Conservation (phyloP, 2,888 invertebrate species). For the Parochlus steinenii region DNA sequence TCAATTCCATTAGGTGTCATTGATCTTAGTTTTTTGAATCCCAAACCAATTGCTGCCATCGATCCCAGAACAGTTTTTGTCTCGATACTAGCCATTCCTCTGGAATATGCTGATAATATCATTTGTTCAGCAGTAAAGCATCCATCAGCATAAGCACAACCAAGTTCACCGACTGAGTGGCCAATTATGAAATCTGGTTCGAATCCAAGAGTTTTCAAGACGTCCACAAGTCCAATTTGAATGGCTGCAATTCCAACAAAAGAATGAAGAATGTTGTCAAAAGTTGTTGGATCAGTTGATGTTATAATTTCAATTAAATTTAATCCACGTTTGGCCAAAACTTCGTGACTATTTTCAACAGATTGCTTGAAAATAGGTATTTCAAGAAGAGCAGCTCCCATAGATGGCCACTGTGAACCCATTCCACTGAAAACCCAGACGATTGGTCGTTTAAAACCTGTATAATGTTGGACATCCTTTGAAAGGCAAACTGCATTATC, state of each 20-base stretch:
- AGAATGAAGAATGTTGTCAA: conserved; percentile 47
- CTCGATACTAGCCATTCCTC: conserved; percentile 60
- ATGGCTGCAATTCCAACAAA: conserved; percentile 59
- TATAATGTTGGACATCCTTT: conserved; percentile 40
- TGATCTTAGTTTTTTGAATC: conserved; percentile 35
- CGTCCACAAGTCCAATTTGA: conserved; percentile 45
- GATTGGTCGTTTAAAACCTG: conserved; percentile 48
- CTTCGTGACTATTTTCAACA: conserved; percentile 40
- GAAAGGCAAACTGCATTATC: conserved; percentile 21
- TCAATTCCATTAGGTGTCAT: conserved; percentile 61
- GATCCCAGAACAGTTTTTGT: conserved; percentile 53
- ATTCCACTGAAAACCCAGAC: conserved; percentile 88
- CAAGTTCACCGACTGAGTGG: conserved; percentile 88
- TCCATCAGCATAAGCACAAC: conserved; percentile 90
- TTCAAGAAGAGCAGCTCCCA: conserved; percentile 60
- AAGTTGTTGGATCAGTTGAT: conserved; percentile 39
- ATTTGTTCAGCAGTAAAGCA: conserved; percentile 76
- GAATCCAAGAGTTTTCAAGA: conserved; percentile 41
- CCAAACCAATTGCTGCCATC: conserved; percentile 75
- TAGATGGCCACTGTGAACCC: conserved; percentile 77
- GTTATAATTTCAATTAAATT: conserved; percentile 48
- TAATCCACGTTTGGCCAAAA: conserved; percentile 40
- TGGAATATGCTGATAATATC: conserved; percentile 66
- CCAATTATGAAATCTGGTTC: conserved; percentile 63
- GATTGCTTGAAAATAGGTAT: conserved; percentile 57